Base-by-base conservation (phyloP, 2,797 vertebrate genomes). In the Dryobates pubescens region DNA sequence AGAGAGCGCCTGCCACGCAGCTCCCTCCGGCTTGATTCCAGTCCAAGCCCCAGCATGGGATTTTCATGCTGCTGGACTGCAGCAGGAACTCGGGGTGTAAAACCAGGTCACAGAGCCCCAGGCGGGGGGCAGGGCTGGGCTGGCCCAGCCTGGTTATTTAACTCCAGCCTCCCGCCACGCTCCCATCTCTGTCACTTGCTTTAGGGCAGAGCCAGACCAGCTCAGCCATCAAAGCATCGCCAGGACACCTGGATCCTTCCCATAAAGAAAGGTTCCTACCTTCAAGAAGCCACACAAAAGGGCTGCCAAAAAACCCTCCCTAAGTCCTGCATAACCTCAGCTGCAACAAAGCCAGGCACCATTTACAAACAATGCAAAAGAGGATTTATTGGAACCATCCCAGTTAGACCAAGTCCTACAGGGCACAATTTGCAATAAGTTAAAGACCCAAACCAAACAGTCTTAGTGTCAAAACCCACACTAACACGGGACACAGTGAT, bases 341-440 rank as follows among this genome's bases (percentile, higher is more conserved):
- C 82, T 59, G 67, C 45, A 41, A 10, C 3, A 85, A 76, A 87
- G 82, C 84, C 71, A 27, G 69, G 94, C 86, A 89, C 53, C 57
- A 6, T 94, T 90, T 96, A 96, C 93, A 96, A 96, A 96, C 92
- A 95, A 92, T 93, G 94, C 92, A 93, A 96, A 96, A 95, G 90
- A 95, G 77, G 53, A 77, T 96, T 96, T 96, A 96, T 93, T 96
- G 95, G 76, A 95, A 93, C 86, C 68, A 10, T 76, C 56, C 78
- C 0, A 18, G 67, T 93, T 47, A 96, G 71, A 94, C 70, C 93
- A 36, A 86, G 87, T 94, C 92, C 87, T 74, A 10, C 7, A 86
- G 15, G 3, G 93, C 92, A 95, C 89, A 54, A 93, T 51, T 64
- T 79, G 85, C 93, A 96, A 94, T 96, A 96, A 96, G 85, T 96